Evolutionary conservation across 2,888 invertebrate genomes (phyloP), one percentile per base, ranked within the genome.

Genomic region (Oasisia sp.): DNA sequence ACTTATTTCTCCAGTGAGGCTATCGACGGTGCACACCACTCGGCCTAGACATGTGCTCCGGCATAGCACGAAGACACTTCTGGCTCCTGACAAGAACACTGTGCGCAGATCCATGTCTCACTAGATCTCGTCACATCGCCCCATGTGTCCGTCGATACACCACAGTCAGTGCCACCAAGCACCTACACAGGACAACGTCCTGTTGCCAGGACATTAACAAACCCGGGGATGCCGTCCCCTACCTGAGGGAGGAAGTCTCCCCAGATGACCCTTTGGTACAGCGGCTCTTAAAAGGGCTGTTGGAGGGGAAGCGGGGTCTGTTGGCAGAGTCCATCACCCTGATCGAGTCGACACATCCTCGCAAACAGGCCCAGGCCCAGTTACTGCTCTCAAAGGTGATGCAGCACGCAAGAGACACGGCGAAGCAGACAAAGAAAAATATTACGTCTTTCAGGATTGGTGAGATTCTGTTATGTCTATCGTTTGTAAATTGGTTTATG

Each of bases 271-370:
- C 93, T 7, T 56, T 92, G 14, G 94, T 96, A 19, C 90, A 94
- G 56, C 91, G 92, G 27, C 92, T 95, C 12, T 95, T 94, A 92
- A 32, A 93, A 32, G 95, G 95, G 12, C 92, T 96, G 14, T 92
- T 94, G 32, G 92, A 93, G 19, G 95, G 96, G 0, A 94, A 96
- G 3, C 94, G 97, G 91, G 96, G 96, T 2, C 94, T 95, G 91
- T 95, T 97, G 90, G 97, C 97, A 11, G 95, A 95, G 93, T 95
- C 96, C 3, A 97, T 97, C 92, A 97, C 97, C 56, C 95, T 97
- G 3, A 96, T 97, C 14, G 97, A 97, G 94, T 96, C 97, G 3
- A 95, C 95, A 19, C 96, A 97, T 94, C 95, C 95, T 27, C 93
- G 93, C 74, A 97, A 97, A 94, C 96, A 95, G 93, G 95, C 95